Evolutionary conservation across 1,140 invertebrate genomes (phyloP), one percentile per base, ranked within the genome.

Genomic region (Drosophila rufa): DNA sequence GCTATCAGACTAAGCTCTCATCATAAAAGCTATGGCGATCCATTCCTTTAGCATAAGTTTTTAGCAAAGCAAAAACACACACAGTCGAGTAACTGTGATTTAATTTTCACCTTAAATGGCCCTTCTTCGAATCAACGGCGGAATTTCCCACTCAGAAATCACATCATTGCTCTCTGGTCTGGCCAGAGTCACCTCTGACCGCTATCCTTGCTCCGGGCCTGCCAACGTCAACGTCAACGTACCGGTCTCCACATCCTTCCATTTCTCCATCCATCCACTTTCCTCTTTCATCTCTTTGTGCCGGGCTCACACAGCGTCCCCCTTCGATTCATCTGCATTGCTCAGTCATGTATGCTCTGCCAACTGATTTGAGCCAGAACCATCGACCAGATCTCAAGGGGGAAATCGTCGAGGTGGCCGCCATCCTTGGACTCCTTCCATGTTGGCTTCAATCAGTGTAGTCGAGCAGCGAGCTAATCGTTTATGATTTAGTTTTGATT

Each of bases 401-500:
- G n/a, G 11, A 36, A 56, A n/a, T 47, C 47, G 38, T 47, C 11
- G 43, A 59, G 62, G 42, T 43, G 38, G 19, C 22, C 33, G 45
- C 19, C 36, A 42, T 69, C 46, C 43, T 62, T 50, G 43, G 50
- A 30, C 62, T 47, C 38, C 33, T 17, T 30, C 51, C 65, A 76
- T 62, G 68, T 71, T 84, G 82, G 84, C 77, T 78, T 80, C 89
- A 87, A 87, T 87, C 80, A 84, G 84, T 77, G 76, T 50, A 84
- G 58, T 75, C 84, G 61, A 89, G 61, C 84, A 74, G 80, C 58
- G 62, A 71, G 74, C 84, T 87, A 89, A 87, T 87, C 84, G 80
- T 74, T 89, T 87, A 89, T 87, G 85, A 87, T 80, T 89, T 87
- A 83, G 80, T 87, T 87, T 83, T 84, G 84, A 87, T 87, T 87